Evolutionary conservation across 1,140 invertebrate species (phyloP), one percentile per base, ranked within the genome.

Genomic region (Lasioglossum albipes): DNA sequence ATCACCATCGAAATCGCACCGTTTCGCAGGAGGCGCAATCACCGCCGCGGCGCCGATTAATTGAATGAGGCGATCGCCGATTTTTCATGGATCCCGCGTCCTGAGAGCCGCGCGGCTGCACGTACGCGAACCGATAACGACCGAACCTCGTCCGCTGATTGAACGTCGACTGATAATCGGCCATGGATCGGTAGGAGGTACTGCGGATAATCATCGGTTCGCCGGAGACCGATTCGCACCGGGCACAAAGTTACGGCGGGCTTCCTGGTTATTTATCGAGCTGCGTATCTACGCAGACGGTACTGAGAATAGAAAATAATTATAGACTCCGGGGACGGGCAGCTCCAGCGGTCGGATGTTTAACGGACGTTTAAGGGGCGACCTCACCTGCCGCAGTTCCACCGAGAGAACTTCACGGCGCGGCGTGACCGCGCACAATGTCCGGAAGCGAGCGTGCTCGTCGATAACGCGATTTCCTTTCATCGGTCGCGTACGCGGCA

Each of bases 191-290:
- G 41, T 59, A 64, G 22, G 9, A 66, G 81, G 75, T 67, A 74
- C 42, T 36, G 36, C 42, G 61, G 75, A 79, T 86, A 86, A 85
- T 70, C 52, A 67, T 83, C 78, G 59, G 80, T 85, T 86, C 73
- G 73, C 20, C 62, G 18, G 2, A n/a, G 49, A 65, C 59, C 70
- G 82, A 80, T 83, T 86, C 42, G 76, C 59, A 70, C 66, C 62
- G 9, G 18, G 72, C 22, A 52, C 67, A 45, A 59, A 75, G 22
- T 82, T 64, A 41, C 20, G 2, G 22, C 20, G 4, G 10, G 59
- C 59, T 85, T 85, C 84, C 84, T 81, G 64, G 75, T 86, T 83
- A 67, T 73, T 73, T 83, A 85, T 83, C 77, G 49, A 41, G 10
- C 42, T 67, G 75, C 69, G 66, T 57, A 83, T 80, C 75, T 61